Evolutionary conservation across 1,140 invertebrate genomes (phyloP).

Genomic region (Drosophila repletoides): DNA sequence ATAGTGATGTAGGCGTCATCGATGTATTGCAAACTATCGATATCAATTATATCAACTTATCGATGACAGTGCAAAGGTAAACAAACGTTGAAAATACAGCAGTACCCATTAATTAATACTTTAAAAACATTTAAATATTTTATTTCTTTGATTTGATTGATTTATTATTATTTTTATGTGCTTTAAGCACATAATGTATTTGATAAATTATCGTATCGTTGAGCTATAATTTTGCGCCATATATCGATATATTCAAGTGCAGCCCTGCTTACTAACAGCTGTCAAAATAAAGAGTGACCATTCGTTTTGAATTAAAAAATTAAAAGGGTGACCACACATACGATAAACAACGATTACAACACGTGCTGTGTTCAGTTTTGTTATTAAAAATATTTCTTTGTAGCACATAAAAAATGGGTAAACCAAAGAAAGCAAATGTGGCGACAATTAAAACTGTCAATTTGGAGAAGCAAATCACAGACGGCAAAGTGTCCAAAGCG

Average conservation of each 20-base stretch:
- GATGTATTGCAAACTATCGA: conserved; percentile 1
- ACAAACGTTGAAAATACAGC: too few species aligned
- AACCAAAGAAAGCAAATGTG: conserved; percentile 77
- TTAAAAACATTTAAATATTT: too few species aligned
- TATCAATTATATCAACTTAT: not conserved
- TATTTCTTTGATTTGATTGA: not conserved
- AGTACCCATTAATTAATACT: too few species aligned
- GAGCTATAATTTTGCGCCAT: not conserved
- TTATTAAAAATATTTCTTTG: conserved; percentile 11
- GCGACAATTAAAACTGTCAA: conserved; percentile 61
- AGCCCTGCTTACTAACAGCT: conserved; percentile 5
- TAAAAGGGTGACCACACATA: conserved; percentile 16
- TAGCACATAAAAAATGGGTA: conserved; percentile 58
- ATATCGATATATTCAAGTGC: conserved; percentile 14
- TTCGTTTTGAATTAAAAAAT: not conserved
- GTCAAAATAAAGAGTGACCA: conserved; percentile 34
- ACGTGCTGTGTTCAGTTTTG: conserved; percentile 53
- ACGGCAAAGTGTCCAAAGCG: conserved; percentile 73
- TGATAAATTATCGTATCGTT: not conserved
- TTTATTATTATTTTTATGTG: not conserved
- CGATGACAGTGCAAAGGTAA: not conserved
- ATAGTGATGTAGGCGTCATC: conserved; percentile 37
- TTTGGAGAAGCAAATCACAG: conserved; percentile 79
- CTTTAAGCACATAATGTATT: too few species aligned
- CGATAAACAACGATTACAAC: conserved; percentile 43